Base-by-base conservation (phyloP, 2,888 invertebrate genomes). In the Aricia artaxerxes region DNA sequence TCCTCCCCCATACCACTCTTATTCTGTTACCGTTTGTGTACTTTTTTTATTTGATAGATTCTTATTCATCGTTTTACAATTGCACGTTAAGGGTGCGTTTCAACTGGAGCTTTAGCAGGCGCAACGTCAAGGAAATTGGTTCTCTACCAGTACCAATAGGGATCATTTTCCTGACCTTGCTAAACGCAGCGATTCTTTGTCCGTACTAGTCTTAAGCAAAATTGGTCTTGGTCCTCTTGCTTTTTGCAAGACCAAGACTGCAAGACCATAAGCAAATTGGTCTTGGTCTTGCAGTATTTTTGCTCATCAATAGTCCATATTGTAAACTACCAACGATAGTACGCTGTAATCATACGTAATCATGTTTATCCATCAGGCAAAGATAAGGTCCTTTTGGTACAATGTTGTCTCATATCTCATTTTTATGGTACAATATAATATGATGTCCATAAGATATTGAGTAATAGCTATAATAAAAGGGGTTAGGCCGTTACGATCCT, bases 1-100 rank as follows among this genome's bases (percentile, higher is more conserved):
- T 53, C 78, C 77, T 78, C 80, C 80, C 80, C 79, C 79, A 81
- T 79, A 75, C 73, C 75, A 76, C 77, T 76, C 79, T 78, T 82
- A 82, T 79, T 81, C 80, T 81, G 80, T 57, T n/a, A 73, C 31
- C 78, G 31, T 64, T 73, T 61, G 72, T 61, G n/a, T 75, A 13
- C 13, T 75, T 78, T 61, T 61, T 73, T 16, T 16, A 40, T 61
- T 61, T 61, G 5, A 61, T 6, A 64, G 7, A 13, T 61, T 24
- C 61, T 16, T 57, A 57, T 53, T 53, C 53, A 53, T 57, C 57
- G 57, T 4, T 16, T 57, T 16, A 57, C 57, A 57, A 57, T 57
- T 1, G 57, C 57, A 16, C 16, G 4, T 57, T 57, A 57, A 57
- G 16, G 16, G 57, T 57, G 16, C 16, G 13, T 57, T 57, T 57